Base-by-base conservation (phyloP, 2,113 vertebrate species). In the Hystrix brachyura region DNA sequence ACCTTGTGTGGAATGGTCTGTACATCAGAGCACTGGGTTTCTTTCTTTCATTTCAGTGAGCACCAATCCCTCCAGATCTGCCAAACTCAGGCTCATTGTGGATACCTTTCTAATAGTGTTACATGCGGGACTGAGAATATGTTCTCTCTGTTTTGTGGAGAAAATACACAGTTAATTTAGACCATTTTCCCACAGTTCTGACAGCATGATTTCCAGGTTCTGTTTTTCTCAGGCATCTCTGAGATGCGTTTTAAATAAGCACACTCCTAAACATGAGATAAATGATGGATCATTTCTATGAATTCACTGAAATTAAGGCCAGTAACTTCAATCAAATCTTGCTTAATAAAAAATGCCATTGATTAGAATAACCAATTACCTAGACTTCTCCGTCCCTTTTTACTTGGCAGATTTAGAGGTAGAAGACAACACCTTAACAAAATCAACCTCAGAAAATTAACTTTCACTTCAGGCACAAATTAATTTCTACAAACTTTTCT, bases 381-480 rank as follows among this genome's bases (percentile, higher is more conserved):
- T 62, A 51, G 7, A 85, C 32, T 86, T 29, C 21, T 60, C 10
- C 19, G 4, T 15, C 3, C 71, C 0, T 48, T 62, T 92, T 27
- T 51, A 83, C 51, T 94, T 62, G 21, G 25, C 72, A 25, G 27
- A 79, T 17, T 92, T 51, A 94, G n/a, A 90, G 25, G 38, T 4
- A 79, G 2, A 74, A 55, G 23, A 21, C 23, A 92, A 87, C 19
- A 62, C 38, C 60, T 59, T 46, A 82, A 7, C 29, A 71, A 94
- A 94, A 64, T 21, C 21, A 92, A 38, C 48, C 90, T 64, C n/a
- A 76, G 25, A 89, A 89, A 90, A 65, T 62, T 81, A 71, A 76
- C 12, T 89, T 95, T 78, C 25, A 90, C 19, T 62, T 95, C 7
- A 82, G 32, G 51, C 6, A 43, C 29, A 91, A 14, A 60, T 48